Evolutionary conservation across 53 echinoderm and acorn worm species (phyloP), one percentile per base, ranked within the genome.

Genomic region (Luidia sarsii): DNA sequence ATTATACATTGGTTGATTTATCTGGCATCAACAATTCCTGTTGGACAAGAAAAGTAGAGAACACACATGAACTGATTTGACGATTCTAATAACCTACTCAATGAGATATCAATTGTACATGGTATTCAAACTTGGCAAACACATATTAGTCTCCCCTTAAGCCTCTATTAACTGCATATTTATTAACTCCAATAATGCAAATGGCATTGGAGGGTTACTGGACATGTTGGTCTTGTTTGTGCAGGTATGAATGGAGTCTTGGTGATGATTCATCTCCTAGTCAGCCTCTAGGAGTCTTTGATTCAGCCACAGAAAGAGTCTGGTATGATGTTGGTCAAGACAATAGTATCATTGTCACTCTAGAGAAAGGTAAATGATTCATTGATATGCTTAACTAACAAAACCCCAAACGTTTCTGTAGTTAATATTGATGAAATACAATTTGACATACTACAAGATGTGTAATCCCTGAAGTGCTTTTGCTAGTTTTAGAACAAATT

Each of bases 311-410:
- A 5, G 88, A 87, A 3, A 73, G 74, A 53, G 33, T 87, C 9
- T 87, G 88, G 82, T 71, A 37, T 65, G 82, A 82, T 29, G 60
- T 71, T 28, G 88, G 82, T 15, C 71, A 71, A 38, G 82, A 82
- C 37, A 82, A 46, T 19, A 27, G 39, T 5, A 55, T 63, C 32
- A 52, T 87, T 22, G 48, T 87, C 64, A 56, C 45, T 24, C 74
- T 87, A 0, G 57, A 82, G 15, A 20, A 82, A 63, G 88, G 88
- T 87, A 73, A 34, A 8, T 9, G 16, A 60, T 60, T 28, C 27
- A 28, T 54, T 14, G 19, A 19, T 19, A 20, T n/a, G n/a, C n/a
- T n/a, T n/a, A 19, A 54, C 5, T 14, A 54, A 19, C 6, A 54
- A 6, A 15, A 46, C 15, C 15, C 46, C 8, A 53, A 53, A 4